These are phyloP conservation scores for Hozukius guyotensis DNA, from an alignment of 2,797 vertebrate genomes.

Conservation along the genomic window DNA sequence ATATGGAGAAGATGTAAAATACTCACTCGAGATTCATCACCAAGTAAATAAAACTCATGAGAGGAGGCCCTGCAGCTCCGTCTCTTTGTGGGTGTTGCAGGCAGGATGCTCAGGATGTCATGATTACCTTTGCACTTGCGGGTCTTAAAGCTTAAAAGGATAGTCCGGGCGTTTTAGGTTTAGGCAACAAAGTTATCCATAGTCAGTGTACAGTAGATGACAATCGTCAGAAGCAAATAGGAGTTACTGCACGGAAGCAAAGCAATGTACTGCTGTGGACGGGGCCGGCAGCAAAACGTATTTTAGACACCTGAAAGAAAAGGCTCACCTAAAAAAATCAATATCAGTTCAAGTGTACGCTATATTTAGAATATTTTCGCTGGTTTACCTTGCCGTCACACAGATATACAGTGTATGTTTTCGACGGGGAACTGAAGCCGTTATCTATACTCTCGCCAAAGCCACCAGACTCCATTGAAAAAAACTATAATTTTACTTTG, in stretches of 20 bases:
- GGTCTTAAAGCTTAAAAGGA: neutral
- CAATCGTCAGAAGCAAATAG: too few relatives aligned
- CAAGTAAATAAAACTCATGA: conserved; percentile 37
- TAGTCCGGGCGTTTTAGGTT: neutral
- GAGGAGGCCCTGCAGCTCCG: conserved; percentile 13
- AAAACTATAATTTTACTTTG: fast-evolving
- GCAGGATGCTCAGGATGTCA: neutral
- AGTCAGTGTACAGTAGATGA: fast-evolving
- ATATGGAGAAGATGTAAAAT: conserved; percentile 58
- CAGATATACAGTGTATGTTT: too few relatives aligned
- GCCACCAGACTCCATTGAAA: too few relatives aligned
- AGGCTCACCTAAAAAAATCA: too few relatives aligned
- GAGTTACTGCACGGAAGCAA: too few relatives aligned
- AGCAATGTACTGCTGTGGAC: too few relatives aligned
- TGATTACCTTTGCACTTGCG: conserved; percentile 2
- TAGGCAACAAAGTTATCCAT: neutral
- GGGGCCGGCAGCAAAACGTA: neutral
- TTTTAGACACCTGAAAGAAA: neutral
- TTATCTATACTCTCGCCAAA: too few relatives aligned
- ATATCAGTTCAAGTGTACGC: too few relatives aligned
- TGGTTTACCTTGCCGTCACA: too few relatives aligned
- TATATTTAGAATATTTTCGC: too few relatives aligned
- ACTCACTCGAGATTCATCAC: conserved; percentile 50
- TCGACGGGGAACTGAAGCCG: too few relatives aligned
- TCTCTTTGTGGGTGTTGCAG: conserved; percentile 6